Conservation (phyloP, 2,797 vertebrate genomes). For the Anguilla marmorata region DNA sequence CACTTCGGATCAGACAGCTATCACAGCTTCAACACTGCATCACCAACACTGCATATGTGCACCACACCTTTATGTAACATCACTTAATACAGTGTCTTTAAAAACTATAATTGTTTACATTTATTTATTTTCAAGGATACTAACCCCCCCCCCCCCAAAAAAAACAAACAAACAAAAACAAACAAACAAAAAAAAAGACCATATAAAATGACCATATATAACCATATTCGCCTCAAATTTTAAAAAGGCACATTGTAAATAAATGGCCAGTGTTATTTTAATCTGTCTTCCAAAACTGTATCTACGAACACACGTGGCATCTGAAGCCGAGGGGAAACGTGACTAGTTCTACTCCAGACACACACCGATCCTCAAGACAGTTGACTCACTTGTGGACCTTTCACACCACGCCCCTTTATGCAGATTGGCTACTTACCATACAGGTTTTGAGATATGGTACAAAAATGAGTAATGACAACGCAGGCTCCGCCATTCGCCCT, state of each 20-base stretch:
- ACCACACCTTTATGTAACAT: neutral
- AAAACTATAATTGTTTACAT: neutral
- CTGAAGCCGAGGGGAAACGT: neutral
- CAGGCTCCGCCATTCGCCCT: conserved; percentile 24
- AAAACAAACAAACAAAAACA: neutral
- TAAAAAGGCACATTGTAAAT: neutral
- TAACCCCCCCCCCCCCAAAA: neutral
- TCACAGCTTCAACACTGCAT: neutral
- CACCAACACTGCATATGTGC: neutral
- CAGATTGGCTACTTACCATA: conserved; percentile 32
- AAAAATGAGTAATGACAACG: conserved; percentile 40
- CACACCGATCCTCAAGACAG: conserved; percentile 34
- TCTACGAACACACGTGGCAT: neutral
- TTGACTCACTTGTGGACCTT: conserved; percentile 50
- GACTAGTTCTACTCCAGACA: conserved; percentile 12
- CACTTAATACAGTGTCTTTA: neutral
- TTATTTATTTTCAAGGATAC: neutral
- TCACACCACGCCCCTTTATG: conserved; percentile 51
- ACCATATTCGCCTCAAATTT: neutral
- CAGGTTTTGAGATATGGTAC: conserved; percentile 37
- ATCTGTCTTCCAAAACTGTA: neutral
- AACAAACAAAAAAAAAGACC: neutral
- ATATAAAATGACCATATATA: neutral
- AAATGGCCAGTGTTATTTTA: conserved; percentile 9
- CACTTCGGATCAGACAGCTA: neutral